phyloP scores from a whole-genome alignment of 2,113 vertebrate genomes.

The Pelecanoides urinatrix region DNA sequence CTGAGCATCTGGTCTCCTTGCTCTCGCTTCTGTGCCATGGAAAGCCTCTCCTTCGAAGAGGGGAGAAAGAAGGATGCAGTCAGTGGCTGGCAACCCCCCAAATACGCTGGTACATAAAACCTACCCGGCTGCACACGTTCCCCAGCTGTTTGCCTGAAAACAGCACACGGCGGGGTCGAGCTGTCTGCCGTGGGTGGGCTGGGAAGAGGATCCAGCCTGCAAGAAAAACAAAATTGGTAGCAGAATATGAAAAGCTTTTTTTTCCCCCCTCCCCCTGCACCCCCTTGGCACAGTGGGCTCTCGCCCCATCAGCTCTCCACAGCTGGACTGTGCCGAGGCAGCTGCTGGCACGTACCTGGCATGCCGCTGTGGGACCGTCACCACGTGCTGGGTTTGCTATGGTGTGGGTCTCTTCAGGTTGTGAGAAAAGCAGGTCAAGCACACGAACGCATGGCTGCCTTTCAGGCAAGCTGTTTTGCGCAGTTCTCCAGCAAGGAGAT shows the following conservation, averaged over 20 bases:
- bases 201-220: background rate
- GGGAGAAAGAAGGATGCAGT: background rate
- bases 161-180: background rate
- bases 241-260: background rate
- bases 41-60: background rate
- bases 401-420: background rate
- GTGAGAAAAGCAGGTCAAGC: slow-evolving; percentile 27
- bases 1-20: background rate
- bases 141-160: background rate
- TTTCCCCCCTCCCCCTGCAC: no score
- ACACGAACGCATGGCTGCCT: background rate
- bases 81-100: background rate
- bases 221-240: background rate
- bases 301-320: fast-evolving
- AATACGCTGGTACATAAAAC: background rate
- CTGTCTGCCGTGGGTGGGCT: background rate
- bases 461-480: background rate
- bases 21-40: background rate
- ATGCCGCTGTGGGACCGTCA: background rate
- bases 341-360: fast-evolving
- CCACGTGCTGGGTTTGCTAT: background rate
- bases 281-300: fast-evolving
- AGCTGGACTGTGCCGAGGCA: fast-evolving
- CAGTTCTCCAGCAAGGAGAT: background rate
- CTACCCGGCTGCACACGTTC: background rate